Base-by-base conservation (phyloP, 2,888 invertebrate species). In the Lingula anatina region DNA sequence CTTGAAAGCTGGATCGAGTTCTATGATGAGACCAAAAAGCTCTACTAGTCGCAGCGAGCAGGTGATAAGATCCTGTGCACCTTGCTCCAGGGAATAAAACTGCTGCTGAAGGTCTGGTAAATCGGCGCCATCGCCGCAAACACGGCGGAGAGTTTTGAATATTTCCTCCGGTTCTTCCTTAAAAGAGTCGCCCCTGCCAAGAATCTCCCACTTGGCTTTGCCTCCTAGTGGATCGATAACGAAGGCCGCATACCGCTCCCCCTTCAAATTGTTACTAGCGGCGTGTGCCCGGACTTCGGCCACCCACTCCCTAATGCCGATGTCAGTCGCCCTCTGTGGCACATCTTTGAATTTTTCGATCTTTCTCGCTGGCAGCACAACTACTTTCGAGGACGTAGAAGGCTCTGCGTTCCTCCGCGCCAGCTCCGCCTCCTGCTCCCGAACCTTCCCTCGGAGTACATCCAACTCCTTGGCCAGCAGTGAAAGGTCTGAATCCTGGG, bases 91-190 rank as follows among this genome's bases (percentile, higher is more conserved):
- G 4, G 46, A 46, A n/a, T 38, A 46, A 2, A 38, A 46, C 26
- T 23, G 36, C 24, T 46, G 36, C 12, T 46, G 46, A 7, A 46
- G 18, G 4, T 26, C 3, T 15, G 37, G 38, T 2, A 46, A 27
- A 4, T 46, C 26, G 25, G 36, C 38, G 3, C 46, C 46, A 37
- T 46, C 38, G 9, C 46, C 18, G 21, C n/a, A 44, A 31, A 44
- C 44, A 21, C 27, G n/a, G n/a, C 15, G 5, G 4, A 47, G 36
- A 5, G 38, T 25, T 5, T 25, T 25, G 5, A 46, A 5, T 18
- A 46, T 38, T 23, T 46, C 46, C 18, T 47, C 47, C n/a, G 46
- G 46, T 0, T 25, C 7, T 15, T 38, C 27, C 7, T 26, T 46
- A 15, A 46, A 12, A 2, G 4, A 4, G 15, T 38, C 27, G 5